Percentiles rank a stretch among this genome's conserved stretches.
phyloP scores from a whole-genome alignment of 1,140 invertebrate genomes.

The Dreissena rostriformis region DNA sequence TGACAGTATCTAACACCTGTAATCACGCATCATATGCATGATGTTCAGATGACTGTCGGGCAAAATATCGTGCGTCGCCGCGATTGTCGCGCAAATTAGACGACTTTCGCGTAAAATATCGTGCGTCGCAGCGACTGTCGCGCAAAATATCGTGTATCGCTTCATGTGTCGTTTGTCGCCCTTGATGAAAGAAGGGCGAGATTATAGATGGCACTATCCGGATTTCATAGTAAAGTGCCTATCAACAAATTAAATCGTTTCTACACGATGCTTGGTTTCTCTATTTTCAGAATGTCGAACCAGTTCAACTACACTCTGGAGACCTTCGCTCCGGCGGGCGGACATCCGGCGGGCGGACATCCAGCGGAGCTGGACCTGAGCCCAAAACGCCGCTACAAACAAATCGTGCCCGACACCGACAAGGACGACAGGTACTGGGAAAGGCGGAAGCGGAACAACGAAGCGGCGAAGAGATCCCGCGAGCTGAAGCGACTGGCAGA shows the following conservation, averaged over 20 bases:
- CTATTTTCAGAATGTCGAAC: background rate
- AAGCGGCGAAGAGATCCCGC: constrained; percentile 79
- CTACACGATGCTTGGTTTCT: background rate
- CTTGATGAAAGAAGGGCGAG: too few species aligned
- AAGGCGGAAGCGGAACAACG: constrained; percentile 94
- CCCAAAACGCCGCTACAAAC: constrained; percentile 48
- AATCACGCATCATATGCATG: too few species aligned
- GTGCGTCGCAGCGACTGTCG: too few species aligned
- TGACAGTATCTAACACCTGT: too few species aligned
- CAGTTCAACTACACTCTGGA: background rate
- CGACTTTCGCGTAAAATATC: too few species aligned
- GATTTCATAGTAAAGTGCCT: too few species aligned
- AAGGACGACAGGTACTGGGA: constrained; percentile 99
- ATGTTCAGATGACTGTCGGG: too few species aligned
- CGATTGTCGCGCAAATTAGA: too few species aligned
- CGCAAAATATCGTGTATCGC: too few species aligned
- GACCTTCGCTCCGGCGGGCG: background rate
- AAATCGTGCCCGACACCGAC: constrained; percentile 93
- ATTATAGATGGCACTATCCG: too few species aligned
- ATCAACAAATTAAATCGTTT: background rate
- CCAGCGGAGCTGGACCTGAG: background rate
- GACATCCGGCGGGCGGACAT: background rate
- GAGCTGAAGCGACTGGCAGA: constrained; percentile 51
- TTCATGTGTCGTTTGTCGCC: too few species aligned
- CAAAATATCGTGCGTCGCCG: too few species aligned